Evolutionary conservation across 1,140 invertebrate species (phyloP).

Genomic region (Dendrolimus kikuchii): DNA sequence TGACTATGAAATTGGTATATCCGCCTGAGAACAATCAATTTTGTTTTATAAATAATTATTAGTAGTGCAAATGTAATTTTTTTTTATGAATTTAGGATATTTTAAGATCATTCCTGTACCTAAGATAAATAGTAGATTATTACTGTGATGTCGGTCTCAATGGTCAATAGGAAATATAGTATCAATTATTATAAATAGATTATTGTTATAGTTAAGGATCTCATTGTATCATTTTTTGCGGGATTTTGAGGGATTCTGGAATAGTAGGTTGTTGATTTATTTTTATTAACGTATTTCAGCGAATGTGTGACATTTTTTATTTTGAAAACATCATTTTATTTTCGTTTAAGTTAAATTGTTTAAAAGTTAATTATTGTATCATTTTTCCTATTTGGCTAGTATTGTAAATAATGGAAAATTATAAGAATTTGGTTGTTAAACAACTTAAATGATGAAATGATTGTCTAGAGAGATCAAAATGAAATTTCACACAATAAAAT

Average conservation of each 20-base stretch:
- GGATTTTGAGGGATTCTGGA: constrained; percentile 58
- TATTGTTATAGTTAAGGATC: constrained; percentile 70
- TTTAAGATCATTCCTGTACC: constrained; percentile 67
- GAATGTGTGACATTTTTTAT: constrained; percentile 17
- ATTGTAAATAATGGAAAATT: constrained; percentile 13
- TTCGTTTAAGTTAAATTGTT: neutral
- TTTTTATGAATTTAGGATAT: constrained; percentile 40
- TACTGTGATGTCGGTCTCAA: constrained; percentile 70
- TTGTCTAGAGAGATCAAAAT: too few relatives aligned
- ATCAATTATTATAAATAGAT: constrained; percentile 68
- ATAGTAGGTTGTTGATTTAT: constrained; percentile 44
- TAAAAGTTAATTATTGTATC: neutral
- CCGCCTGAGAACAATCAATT: constrained; percentile 39
- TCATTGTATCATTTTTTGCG: constrained; percentile 58
- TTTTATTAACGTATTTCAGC: constrained; percentile 28
- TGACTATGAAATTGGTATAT: neutral
- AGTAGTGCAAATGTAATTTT: constrained; percentile 61
- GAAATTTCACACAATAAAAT: too few relatives aligned
- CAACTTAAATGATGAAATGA: constrained; percentile 11
- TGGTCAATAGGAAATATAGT: constrained; percentile 63
- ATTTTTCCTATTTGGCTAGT: constrained; percentile 12
- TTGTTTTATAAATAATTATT: constrained; percentile 26
- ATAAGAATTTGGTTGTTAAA: constrained; percentile 20
- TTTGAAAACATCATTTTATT: constrained; percentile 10
- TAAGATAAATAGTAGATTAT: constrained; percentile 66